A percentile compares a stretch with the other conserved stretches of the same genome.
Conservation (phyloP, 2,888 invertebrate genomes). For the Sarcophaga variegata region DNA sequence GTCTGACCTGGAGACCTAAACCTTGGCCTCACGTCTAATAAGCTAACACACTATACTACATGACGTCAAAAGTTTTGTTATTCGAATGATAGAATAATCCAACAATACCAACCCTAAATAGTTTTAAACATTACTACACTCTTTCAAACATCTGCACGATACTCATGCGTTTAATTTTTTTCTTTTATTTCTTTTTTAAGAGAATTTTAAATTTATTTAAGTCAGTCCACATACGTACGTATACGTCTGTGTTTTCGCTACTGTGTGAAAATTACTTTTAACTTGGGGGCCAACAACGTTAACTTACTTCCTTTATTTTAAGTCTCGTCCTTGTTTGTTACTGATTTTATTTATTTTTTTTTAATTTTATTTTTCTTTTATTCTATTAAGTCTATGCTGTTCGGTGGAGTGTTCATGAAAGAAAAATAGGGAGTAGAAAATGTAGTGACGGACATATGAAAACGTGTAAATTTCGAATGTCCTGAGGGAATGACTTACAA, state of each 20-base stretch:
- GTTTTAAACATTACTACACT: too few species aligned
- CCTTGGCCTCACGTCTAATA: too few species aligned
- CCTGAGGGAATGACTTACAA: slow-evolving; percentile 18
- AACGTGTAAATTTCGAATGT: slow-evolving; percentile 12
- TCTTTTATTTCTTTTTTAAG: background rate
- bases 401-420: background rate
- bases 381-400: too few species aligned
- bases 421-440: background rate
- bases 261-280: slow-evolving; percentile 42
- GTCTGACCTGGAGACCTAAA: too few species aligned
- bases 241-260: background rate
- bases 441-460: background rate
- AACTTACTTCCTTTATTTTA: slow-evolving; percentile 35
- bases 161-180: background rate
- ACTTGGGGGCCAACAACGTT: slow-evolving; percentile 27
- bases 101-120: too few species aligned
- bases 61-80: too few species aligned
- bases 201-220: slow-evolving; percentile 22
- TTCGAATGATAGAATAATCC: too few species aligned
- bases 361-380: slow-evolving; percentile 16
- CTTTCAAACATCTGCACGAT: background rate
- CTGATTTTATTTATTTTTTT: slow-evolving; percentile 8
- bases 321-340: background rate
- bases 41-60: too few species aligned
- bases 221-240: background rate